These are phyloP conservation scores for Glossosoma conforme DNA, from an alignment of 1,140 invertebrate genomes.

Conservation along the genomic window DNA sequence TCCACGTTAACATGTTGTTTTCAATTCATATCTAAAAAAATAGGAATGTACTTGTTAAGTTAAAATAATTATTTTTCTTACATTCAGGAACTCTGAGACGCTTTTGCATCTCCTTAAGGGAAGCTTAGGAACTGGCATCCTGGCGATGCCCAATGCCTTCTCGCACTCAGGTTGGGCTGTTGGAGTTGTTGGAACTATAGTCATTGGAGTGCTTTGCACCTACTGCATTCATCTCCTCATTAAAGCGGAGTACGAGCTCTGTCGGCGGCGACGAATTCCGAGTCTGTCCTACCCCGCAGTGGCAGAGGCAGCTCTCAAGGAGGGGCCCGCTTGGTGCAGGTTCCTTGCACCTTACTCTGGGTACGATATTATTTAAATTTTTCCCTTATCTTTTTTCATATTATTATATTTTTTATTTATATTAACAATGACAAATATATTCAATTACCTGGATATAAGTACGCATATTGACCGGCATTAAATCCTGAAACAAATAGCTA, in stretches of 20 bases:
- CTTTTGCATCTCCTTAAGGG: conserved; percentile 63
- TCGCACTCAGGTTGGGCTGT: conserved; percentile 63
- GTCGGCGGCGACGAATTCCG: conserved; percentile 52
- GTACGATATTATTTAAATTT: too few relatives aligned
- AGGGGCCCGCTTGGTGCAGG: conserved; percentile 60
- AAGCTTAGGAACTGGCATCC: conserved; percentile 68
- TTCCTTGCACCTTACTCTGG: conserved; percentile 55
- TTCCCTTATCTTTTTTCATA: too few relatives aligned
- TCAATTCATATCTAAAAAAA: neutral
- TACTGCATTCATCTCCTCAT: conserved; percentile 68
- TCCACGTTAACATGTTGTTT: neutral
- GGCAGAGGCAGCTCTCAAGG: conserved; percentile 61
- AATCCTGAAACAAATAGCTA: too few relatives aligned
- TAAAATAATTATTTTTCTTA: neutral
- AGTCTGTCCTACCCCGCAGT: conserved; percentile 67
- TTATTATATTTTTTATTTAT: too few relatives aligned
- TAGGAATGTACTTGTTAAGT: neutral
- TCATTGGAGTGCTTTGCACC: conserved; percentile 62
- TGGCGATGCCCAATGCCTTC: conserved; percentile 72
- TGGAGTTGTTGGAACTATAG: conserved; percentile 53
- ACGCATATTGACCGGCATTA: too few relatives aligned
- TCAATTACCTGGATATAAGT: too few relatives aligned
- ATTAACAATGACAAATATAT: too few relatives aligned
- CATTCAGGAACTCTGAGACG: conserved; percentile 57
- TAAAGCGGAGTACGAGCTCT: conserved; percentile 47